Conservation (phyloP, 2,113 vertebrate species). For the Accipiter virgatus region DNA sequence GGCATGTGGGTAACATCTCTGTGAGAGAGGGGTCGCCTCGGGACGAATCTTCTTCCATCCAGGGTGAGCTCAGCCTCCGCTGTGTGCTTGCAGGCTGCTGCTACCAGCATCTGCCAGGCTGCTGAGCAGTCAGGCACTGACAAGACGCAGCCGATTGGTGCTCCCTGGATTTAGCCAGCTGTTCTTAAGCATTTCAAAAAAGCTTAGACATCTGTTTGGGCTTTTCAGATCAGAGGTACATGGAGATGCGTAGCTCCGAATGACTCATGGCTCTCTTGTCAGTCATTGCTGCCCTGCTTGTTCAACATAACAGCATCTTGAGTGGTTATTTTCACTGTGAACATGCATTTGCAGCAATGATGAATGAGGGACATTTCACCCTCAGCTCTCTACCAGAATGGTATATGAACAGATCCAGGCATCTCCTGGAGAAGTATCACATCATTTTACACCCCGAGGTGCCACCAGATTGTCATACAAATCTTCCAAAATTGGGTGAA, state of each 20-base stretch:
- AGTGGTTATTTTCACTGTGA: neutral
- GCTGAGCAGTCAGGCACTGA: neutral
- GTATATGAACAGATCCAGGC: neutral
- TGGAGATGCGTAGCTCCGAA: rapidly evolving
- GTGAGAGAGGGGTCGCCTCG: neutral
- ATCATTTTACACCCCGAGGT: neutral
- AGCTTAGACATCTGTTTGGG: slow-evolving; percentile 43
- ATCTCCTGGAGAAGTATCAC: neutral
- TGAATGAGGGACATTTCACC: neutral
- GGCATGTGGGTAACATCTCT: neutral
- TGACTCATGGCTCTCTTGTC: neutral
- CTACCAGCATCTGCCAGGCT: neutral
- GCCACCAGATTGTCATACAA: neutral
- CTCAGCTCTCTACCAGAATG: neutral
- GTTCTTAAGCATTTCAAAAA: slow-evolving; percentile 11
- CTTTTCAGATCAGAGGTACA: neutral
- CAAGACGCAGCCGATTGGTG: neutral
- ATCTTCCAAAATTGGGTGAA: neutral
- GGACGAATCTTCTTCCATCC: neutral
- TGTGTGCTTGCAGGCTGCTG: neutral
- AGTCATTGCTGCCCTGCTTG: neutral
- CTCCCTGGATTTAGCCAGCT: slow-evolving; percentile 37
- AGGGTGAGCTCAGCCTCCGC: neutral
- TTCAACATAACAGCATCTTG: neutral
- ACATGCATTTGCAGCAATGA: neutral